Evolutionary conservation across 2,888 invertebrate genomes (phyloP), one percentile per base, ranked within the genome.

Genomic region (Allacma fusca): DNA sequence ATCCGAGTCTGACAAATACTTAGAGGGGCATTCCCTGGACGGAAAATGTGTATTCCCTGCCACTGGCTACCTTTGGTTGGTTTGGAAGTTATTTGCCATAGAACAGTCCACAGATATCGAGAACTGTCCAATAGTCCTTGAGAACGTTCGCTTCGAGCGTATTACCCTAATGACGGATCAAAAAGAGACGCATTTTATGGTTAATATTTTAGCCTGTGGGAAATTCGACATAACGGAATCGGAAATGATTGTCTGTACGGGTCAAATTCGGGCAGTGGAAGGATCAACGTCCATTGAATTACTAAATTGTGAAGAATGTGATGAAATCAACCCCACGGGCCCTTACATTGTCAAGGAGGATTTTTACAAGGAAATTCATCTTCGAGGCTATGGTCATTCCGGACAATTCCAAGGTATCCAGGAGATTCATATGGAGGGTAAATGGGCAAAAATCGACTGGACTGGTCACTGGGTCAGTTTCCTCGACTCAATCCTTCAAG

Each of bases 1-100:
- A 0, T 91, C 92, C 81, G 91, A 92, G 78, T 91, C 92, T 84
- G 91, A 90, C 85, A 91, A 92, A 75, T 95, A 90, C 85, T 88
- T 95, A 86, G 87, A 88, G 40, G 95, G 94, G 0, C 96, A 97
- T 86, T 89, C 91, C 16, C 92, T 97, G 79, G 95, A 97, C 86
- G 94, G 96, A 34, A 91, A 97, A 85, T 90, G 97, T 72, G 89
- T 98, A 28, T 98, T 95, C 89, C 98, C 98, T 24, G 97, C 97
- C 79, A 97, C 98, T 57, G 97, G 96, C 19, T 96, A 96, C 86
- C 89, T 97, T 89, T 92, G 92, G 44, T 87, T 92, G 21, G 92
- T 92, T 0, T 94, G 94, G 94, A 92, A 93, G 85, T 92, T 92
- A 0, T 87, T 93, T 19, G 92, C 91, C 1, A 88, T 91, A 86